Evolutionary conservation across 2,888 invertebrate genomes (phyloP), one percentile per base, ranked within the genome.

Genomic region (Tortricodes alternella): DNA sequence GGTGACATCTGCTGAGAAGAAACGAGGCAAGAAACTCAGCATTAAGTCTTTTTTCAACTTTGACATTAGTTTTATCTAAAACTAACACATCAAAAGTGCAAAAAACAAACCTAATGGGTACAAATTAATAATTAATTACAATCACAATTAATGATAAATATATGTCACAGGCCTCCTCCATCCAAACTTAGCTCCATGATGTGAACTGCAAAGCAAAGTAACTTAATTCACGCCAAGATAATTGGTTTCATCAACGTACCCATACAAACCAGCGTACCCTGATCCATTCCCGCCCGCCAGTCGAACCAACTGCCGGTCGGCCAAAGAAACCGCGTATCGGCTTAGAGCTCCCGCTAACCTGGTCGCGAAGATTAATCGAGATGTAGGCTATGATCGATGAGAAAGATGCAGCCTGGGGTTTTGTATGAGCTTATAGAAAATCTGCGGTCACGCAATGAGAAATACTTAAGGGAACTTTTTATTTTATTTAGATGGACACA

Each of bases 181-280:
- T 7, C 8, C 19, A 24, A 67, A 67, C 37, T 2, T 35, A 65
- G 52, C 60, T 73, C 73, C 67, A 56, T 62, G 55, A 21, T 59
- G 39, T 59, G 58, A 68, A 67, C 64, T 46, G 63, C 62, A 60
- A 66, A 61, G 71, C 72, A 76, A 72, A 73, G 69, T 73, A 78
- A 79, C 78, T 80, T 80, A 81, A 80, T 80, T 82, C 78, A 76
- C 78, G 76, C 82, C 72, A 75, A 72, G 74, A 76, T 84, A 85
- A 85, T 85, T 85, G 78, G 77, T 81, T 81, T 76, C 82, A 83
- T 80, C 80, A 78, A 72, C 72, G 77, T 75, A 74, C 59, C 59
- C 61, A 59, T 44, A 53, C 24, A 44, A 35, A 44, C 52, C 35
- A 48, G 11, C 15, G 1, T 43, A 60, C 15, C 21, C 13, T 59